A percentile compares a stretch with the other conserved stretches of the same genome.
phyloP scores from a whole-genome alignment of 1,140 invertebrate species.

The Linepithema humile region DNA sequence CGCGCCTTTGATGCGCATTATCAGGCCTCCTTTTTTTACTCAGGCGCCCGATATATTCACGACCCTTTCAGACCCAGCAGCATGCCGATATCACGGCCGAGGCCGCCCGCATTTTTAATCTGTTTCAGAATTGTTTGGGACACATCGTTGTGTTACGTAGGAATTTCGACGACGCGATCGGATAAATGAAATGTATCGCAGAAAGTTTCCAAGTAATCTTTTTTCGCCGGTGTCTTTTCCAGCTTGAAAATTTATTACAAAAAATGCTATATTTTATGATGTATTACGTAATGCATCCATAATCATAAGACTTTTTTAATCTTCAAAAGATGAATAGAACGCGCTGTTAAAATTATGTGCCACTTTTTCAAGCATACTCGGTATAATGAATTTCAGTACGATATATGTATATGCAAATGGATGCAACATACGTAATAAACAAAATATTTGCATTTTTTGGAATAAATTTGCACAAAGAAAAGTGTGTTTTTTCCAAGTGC shows the following conservation, averaged over 20 bases:
- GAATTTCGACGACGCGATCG: conserved; percentile 16
- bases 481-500: too few species aligned
- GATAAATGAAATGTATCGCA: conserved; percentile 8
- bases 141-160: neutral
- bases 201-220: neutral
- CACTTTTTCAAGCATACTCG: neutral
- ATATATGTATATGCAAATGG: neutral
- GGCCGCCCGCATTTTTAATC: conserved; percentile 45
- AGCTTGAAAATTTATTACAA: neutral
- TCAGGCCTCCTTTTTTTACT: conserved; percentile 71
- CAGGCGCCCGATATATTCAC: conserved; percentile 67
- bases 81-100: conserved; percentile 35
- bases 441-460: too few species aligned
- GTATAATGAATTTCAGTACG: neutral
- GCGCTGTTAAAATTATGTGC: neutral
- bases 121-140: neutral
- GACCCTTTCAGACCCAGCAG: conserved; percentile 51
- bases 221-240: neutral
- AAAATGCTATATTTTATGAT: neutral
- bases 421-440: neutral
- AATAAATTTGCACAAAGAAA: too few species aligned
- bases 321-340: neutral
- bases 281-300: neutral
- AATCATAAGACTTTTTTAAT: neutral
- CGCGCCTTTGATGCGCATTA: conserved; percentile 79